Percentiles rank a stretch among this genome's conserved stretches.
Evolutionary conservation across 2,888 invertebrate species (phyloP).

Genomic region (Netelia inedita): DNA sequence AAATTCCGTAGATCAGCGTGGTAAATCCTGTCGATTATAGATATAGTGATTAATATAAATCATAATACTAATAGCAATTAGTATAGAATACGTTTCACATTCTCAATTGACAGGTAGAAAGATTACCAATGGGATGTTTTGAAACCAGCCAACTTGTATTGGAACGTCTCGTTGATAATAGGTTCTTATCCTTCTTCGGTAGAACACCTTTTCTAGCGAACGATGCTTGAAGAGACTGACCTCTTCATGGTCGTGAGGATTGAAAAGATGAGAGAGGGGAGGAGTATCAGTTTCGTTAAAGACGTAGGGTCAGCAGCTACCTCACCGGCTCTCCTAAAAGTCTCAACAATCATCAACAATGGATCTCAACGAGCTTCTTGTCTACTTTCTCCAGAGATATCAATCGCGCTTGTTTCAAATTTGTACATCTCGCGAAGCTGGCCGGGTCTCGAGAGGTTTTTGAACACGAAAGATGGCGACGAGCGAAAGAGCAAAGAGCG

Average conservation of each 20-base stretch:
- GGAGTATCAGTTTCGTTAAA: neutral
- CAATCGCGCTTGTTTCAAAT: slow-evolving; percentile 51
- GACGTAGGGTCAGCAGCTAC: neutral
- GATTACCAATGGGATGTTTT: neutral
- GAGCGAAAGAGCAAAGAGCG: neutral
- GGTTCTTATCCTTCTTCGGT: no score
- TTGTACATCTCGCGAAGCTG: neutral
- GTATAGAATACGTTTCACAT: no score
- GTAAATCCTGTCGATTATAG: neutral
- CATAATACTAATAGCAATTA: no score
- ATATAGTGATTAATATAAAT: no score
- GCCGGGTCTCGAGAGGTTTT: neutral
- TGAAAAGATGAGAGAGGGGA: no score
- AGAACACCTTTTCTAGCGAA: no score
- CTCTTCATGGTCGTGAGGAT: no score
- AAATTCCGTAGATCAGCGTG: neutral
- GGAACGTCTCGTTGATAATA: no score
- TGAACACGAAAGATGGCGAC: neutral
- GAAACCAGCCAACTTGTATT: no score
- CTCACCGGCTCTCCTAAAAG: neutral
- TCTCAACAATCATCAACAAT: neutral
- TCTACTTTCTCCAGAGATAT: slow-evolving; percentile 32
- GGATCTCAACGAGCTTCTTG: slow-evolving; percentile 10
- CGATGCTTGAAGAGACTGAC: no score
- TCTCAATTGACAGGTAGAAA: neutral